phyloP scores from a whole-genome alignment of 2,888 invertebrate genomes.

The Xestia xanthographa region DNA sequence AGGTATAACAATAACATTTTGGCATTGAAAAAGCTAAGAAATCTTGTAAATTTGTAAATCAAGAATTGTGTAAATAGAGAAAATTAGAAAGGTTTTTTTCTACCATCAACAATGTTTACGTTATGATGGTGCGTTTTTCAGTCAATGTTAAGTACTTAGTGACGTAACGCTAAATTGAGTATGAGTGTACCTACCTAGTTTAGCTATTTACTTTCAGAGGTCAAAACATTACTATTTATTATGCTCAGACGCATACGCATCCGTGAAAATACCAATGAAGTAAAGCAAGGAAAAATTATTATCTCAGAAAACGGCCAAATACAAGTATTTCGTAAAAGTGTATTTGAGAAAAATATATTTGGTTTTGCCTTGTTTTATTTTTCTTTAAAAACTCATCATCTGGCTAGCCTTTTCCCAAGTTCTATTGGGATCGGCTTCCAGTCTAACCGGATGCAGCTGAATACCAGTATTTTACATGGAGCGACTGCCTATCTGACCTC shows the following conservation, averaged over 20 bases:
- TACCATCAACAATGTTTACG: background rate
- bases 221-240: constrained; percentile 3
- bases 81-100: constrained; percentile 24
- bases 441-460: too few species aligned
- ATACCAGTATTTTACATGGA: too few species aligned
- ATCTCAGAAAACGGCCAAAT: background rate
- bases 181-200: background rate
- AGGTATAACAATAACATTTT: background rate
- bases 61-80: background rate
- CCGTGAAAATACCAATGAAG: background rate
- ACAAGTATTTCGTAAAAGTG: too few species aligned
- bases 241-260: background rate
- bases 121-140: constrained; percentile 37
- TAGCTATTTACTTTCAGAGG: constrained; percentile 19
- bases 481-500: too few species aligned
- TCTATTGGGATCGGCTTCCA: too few species aligned
- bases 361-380: background rate
- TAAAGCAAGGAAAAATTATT: background rate
- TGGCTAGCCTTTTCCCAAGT: too few species aligned
- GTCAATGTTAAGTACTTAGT: background rate
- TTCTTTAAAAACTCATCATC: too few species aligned
- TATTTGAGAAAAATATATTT: too few species aligned
- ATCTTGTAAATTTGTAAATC: background rate
- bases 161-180: background rate
- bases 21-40: background rate